Evolutionary conservation across 2,888 invertebrate genomes (phyloP).

Genomic region (Sympetrum striolatum): DNA sequence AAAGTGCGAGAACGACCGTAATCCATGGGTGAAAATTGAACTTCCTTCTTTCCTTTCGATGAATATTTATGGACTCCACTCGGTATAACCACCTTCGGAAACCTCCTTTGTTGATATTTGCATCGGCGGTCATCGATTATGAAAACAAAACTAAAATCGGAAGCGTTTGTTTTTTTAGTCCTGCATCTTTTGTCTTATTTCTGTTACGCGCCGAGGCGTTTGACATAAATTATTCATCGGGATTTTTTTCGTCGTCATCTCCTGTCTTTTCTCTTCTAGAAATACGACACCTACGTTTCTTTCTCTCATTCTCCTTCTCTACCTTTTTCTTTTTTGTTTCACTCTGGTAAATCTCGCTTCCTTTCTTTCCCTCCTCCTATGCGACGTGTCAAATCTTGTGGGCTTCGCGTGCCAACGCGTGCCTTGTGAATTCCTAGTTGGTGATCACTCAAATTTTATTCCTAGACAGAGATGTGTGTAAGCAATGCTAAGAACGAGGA

Average conservation of each 20-base stretch:
- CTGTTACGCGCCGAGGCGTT: background rate
- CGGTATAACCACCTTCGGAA: background rate
- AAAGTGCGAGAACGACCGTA: too few species aligned
- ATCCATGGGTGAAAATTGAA: too few species aligned
- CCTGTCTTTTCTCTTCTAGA: background rate
- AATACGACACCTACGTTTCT: background rate
- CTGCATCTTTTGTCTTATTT: background rate
- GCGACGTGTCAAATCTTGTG: background rate
- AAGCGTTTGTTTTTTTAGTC: background rate
- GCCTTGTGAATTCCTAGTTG: too few species aligned
- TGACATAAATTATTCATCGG: background rate
- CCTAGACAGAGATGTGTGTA: too few species aligned
- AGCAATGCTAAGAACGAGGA: too few species aligned
- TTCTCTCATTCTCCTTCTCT: background rate
- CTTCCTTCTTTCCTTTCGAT: too few species aligned
- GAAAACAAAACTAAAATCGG: background rate
- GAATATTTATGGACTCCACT: too few species aligned
- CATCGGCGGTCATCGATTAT: background rate
- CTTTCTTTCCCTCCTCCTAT: background rate
- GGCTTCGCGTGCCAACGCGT: background rate
- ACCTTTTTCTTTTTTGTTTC: background rate
- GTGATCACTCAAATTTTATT: too few species aligned
- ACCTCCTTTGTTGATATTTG: background rate
- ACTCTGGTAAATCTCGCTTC: background rate
- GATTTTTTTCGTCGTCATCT: background rate